These are phyloP conservation scores for Steinernema carpocapsae DNA, from an alignment of 2,888 invertebrate genomes.

Conservation along the genomic window DNA sequence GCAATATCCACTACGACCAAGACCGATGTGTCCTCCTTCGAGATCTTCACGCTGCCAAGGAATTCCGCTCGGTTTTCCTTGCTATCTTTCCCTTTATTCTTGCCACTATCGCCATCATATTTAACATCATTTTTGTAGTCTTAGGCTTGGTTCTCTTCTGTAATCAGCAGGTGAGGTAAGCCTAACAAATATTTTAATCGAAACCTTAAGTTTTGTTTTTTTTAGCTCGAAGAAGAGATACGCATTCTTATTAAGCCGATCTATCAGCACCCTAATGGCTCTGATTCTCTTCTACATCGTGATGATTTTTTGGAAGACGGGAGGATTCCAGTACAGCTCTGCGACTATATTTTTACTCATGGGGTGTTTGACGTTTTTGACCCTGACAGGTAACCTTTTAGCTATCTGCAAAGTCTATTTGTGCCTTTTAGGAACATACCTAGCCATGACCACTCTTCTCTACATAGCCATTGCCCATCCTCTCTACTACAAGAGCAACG, in stretches of 20 bases:
- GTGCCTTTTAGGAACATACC: constrained; percentile 51
- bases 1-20: neutral
- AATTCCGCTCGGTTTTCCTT: constrained; percentile 63
- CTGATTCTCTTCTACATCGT: constrained; percentile 60
- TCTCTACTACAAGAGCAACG: constrained; percentile 54
- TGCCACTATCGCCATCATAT: constrained; percentile 55
- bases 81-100: constrained; percentile 63
- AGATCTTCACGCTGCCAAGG: constrained; percentile 63
- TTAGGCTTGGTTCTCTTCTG: constrained; percentile 47
- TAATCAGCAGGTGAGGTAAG: constrained; percentile 45
- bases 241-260: constrained; percentile 58
- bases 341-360: constrained; percentile 61
- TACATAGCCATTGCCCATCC: constrained; percentile 64
- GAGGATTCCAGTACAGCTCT: constrained; percentile 58
- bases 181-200: neutral
- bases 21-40: constrained; percentile 10
- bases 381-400: constrained; percentile 52
- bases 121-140: constrained; percentile 56
- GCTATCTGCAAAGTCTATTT: neutral
- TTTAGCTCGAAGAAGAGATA: constrained; percentile 62
- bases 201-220: neutral
- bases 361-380: constrained; percentile 57
- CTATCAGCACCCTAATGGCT: constrained; percentile 57
- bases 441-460: constrained; percentile 57
- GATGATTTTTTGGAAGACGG: constrained; percentile 61